Conservation (phyloP, 2,888 invertebrate genomes). For the Protophormia terraenovae region DNA sequence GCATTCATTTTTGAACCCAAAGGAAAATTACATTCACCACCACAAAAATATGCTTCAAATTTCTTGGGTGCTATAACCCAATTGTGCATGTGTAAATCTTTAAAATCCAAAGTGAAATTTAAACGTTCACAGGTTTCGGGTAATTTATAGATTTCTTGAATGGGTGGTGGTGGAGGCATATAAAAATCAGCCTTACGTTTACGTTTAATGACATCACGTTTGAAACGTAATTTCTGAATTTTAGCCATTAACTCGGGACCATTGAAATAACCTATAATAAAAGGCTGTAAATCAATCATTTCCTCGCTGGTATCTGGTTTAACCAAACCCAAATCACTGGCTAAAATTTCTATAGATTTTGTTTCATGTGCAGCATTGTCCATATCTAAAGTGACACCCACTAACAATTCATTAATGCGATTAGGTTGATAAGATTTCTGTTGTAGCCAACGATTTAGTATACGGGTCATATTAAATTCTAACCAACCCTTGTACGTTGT, state of each 20-base stretch:
- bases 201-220: slow-evolving; percentile 80
- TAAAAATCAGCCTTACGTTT: slow-evolving; percentile 77
- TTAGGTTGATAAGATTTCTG: slow-evolving; percentile 60
- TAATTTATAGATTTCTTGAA: slow-evolving; percentile 69
- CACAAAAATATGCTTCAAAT: slow-evolving; percentile 95
- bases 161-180: slow-evolving; percentile 61
- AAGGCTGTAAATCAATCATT: slow-evolving; percentile 90
- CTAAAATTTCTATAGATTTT: slow-evolving; percentile 84
- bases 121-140: slow-evolving; percentile 91
- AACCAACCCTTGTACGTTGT: slow-evolving; percentile 91
- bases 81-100: slow-evolving; percentile 93
- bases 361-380: slow-evolving; percentile 82
- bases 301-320: slow-evolving; percentile 31
- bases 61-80: slow-evolving; percentile 98
- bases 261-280: slow-evolving; percentile 94
- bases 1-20: slow-evolving; percentile 95
- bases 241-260: slow-evolving; percentile 85
- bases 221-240: slow-evolving; percentile 80
- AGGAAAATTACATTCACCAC: slow-evolving; percentile 96
- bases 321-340: slow-evolving; percentile 88
- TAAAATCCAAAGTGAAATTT: slow-evolving; percentile 94
- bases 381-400: slow-evolving; percentile 72
- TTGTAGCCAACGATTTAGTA: slow-evolving; percentile 88
- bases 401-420: slow-evolving; percentile 69
- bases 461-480: slow-evolving; percentile 90